Base-by-base conservation (phyloP, 2,888 invertebrate species). In the Mantis religiosa region DNA sequence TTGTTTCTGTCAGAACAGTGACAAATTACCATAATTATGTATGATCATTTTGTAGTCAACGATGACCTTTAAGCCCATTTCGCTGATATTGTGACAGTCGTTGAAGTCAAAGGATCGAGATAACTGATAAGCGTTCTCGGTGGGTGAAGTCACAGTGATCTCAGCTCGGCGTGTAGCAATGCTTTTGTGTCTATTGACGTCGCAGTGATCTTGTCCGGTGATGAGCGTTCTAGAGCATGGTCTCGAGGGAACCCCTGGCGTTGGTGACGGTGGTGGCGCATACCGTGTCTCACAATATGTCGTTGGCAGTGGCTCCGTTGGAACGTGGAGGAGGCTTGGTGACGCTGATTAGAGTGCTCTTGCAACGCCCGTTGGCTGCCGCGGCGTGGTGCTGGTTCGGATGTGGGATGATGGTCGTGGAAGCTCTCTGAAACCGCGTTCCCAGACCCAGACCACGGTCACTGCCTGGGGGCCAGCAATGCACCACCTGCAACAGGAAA, bases 311-410 rank as follows among this genome's bases (percentile, higher is more conserved):
- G 91, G 85, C 85, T 28, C 96, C 96, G 87, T 94, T 94, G 27
- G 96, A 95, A 89, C 96, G 94, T 4, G 3, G 54, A 4, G 96
- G 96, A 0, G 96, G 96, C 92, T 95, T 96, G 83, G 96, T 96
- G 34, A 94, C 54, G 27, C 71, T 86, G 25, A 86, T 54, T 7
- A 90, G 85, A 15, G 89, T 87, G 34, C 87, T 84, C 28, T 83
- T 89, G 82, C 1, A 47, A 71, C 89, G 87, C 3, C 88, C 89
- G 87, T 89, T 90, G 82, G 89, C 89, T 25, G 87, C 88, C 6
- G 87, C 87, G 28, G 88, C 86, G 83, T 71, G 54, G 54, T 71
- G 54, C 54, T 71, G 54, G 54, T 71, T 71, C 15, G 54, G 54
- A 28, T 86, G 86, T 6, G 86, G 86, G 81, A 86, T 86, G 54